A percentile compares a stretch with the other conserved stretches of the same genome.
These are phyloP conservation scores for Arctopsyche grandis DNA, from an alignment of 1,140 invertebrate genomes.

Conservation along the genomic window DNA sequence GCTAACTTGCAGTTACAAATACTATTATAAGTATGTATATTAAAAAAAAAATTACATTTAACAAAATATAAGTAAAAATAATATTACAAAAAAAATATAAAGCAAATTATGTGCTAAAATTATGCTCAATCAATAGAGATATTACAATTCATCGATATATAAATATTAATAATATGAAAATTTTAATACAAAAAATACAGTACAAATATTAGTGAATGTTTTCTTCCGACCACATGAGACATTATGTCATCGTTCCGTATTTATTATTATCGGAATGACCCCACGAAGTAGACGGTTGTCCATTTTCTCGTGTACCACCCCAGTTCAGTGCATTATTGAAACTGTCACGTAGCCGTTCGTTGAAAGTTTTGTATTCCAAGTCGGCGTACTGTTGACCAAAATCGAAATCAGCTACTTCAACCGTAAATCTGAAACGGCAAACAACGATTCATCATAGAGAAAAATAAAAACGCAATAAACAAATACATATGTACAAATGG, in stretches of 20 bases:
- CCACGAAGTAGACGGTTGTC: constrained; percentile 54
- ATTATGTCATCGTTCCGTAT: constrained; percentile 65
- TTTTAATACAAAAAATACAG: too few relatives aligned
- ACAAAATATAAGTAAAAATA: too few relatives aligned
- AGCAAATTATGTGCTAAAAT: too few relatives aligned
- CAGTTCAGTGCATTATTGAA: constrained; percentile 72
- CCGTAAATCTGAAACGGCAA: constrained; percentile 70
- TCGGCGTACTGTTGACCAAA: constrained; percentile 81
- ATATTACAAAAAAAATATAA: too few relatives aligned
- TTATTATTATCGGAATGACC: constrained; percentile 59
- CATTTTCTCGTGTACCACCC: constrained; percentile 59
- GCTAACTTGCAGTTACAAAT: too few relatives aligned
- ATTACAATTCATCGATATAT: too few relatives aligned
- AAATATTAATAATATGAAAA: too few relatives aligned
- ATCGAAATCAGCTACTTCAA: constrained; percentile 90
- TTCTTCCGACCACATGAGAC: not conserved
- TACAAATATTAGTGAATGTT: not conserved
- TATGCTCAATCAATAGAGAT: too few relatives aligned
- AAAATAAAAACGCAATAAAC: too few relatives aligned
- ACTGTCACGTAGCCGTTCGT: constrained; percentile 81
- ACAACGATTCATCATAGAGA: not conserved
- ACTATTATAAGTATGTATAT: too few relatives aligned
- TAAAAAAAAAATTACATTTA: too few relatives aligned
- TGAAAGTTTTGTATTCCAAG: constrained; percentile 86
- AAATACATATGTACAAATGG: not conserved